Base-by-base conservation (phyloP, 2,888 invertebrate genomes). In the Lasioglossum oenotherae region DNA sequence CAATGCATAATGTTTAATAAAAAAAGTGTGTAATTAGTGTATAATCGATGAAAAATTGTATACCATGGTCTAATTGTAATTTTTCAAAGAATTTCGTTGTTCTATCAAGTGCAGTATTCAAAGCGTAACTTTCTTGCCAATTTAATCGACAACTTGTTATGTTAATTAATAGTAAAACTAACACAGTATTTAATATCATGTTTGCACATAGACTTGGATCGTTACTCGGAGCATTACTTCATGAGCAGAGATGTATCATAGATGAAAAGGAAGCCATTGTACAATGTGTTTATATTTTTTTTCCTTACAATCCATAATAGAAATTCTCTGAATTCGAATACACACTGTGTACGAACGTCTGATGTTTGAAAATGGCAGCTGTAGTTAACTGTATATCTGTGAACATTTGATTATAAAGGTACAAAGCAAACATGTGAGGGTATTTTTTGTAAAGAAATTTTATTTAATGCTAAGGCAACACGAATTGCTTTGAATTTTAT, bases 401-500 rank as follows among this genome's bases (percentile, higher is more conserved):
- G 44, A 44, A 67, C 71, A 64, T 64, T 64, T 31, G 3, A 35
- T 31, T 35, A 64, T 64, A 2, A 64, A 64, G 64, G 71, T 57
- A 78, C 8, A 74, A 57, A 72, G 67, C 60, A 49, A 67, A 35
- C n/a, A 12, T 69, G 16, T 72, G 16, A 35, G 35, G 2, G 8
- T n/a, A 12, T 60, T 12, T 80, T 14, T 49, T 67, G 67, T 19
- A 41, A 35, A 44, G n/a, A 74, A 74, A 69, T 64, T 53, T 19
- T 73, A 60, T 64, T 67, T 49, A 23, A 41, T 74, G 38, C 57
- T 31, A 23, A 49, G 10, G 23, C 67, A 35, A 57, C 5, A 6
- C 8, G 16, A 3, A 23, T 41, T n/a, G 19, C 14, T 41, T 19
- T 41, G 60, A 53, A 74, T 77, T 90, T 96, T 96, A 98, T 95